Percentiles rank a stretch among this genome's conserved stretches.
Evolutionary conservation across 2,888 invertebrate genomes (phyloP).

Genomic region (Machimus rusticus): DNA sequence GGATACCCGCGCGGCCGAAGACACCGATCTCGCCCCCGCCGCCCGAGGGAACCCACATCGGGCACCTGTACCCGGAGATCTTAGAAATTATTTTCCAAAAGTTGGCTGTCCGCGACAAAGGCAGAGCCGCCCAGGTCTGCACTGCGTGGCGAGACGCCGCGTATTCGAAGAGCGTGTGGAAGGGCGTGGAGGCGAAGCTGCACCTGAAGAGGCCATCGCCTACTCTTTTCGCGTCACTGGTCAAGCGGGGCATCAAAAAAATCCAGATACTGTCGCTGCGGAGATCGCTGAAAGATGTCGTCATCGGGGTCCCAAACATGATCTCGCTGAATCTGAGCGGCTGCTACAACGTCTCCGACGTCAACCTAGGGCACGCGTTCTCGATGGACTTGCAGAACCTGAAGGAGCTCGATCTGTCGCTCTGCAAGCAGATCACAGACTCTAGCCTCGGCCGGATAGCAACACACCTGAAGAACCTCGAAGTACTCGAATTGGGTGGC

Average conservation of each 20-base stretch:
- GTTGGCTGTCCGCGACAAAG: slow-evolving; percentile 86
- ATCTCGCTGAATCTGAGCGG: slow-evolving; percentile 90
- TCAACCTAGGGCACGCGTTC: slow-evolving; percentile 83
- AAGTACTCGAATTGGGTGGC: slow-evolving; percentile 88
- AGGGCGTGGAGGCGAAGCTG: slow-evolving; percentile 89
- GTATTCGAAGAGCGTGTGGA: slow-evolving; percentile 92
- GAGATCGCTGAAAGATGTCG: slow-evolving; percentile 83
- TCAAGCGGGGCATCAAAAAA: slow-evolving; percentile 84
- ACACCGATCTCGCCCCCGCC: slow-evolving; percentile 62
- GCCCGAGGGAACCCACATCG: slow-evolving; percentile 77
- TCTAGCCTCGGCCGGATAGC: slow-evolving; percentile 85
- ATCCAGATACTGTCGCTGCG: slow-evolving; percentile 89
- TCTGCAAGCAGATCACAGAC: slow-evolving; percentile 96
- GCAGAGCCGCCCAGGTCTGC: slow-evolving; percentile 89
- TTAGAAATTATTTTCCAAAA: slow-evolving; percentile 91
- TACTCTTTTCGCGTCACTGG: slow-evolving; percentile 84
- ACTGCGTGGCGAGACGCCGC: slow-evolving; percentile 90
- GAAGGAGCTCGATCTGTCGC: slow-evolving; percentile 82
- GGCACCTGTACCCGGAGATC: slow-evolving; percentile 90
- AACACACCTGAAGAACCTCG: slow-evolving; percentile 83
- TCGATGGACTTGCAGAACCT: slow-evolving; percentile 78
- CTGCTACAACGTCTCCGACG: slow-evolving; percentile 91
- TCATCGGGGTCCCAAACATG: slow-evolving; percentile 83
- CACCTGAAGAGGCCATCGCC: slow-evolving; percentile 85
- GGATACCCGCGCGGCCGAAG: slow-evolving; percentile 50